Conservation (phyloP, 2,888 invertebrate species). For the Sinhomidia bicolor region DNA sequence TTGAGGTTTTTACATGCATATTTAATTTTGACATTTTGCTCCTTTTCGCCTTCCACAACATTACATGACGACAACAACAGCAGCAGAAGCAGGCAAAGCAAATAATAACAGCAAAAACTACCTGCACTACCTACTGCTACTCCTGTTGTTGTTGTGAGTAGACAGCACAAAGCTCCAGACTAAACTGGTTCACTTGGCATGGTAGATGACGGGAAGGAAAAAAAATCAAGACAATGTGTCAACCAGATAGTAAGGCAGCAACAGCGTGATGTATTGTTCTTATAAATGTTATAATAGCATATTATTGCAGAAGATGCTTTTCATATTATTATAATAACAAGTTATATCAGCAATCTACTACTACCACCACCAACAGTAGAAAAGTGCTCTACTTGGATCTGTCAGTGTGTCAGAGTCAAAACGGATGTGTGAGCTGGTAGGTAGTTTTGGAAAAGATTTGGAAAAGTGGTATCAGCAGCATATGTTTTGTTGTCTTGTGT, state of each 20-base stretch:
- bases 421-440: conserved; percentile 50
- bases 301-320: too few relatives aligned
- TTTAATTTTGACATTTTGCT: conserved; percentile 56
- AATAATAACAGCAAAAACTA: neutral
- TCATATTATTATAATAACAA: too few relatives aligned
- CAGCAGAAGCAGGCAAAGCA: neutral
- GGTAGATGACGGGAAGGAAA: neutral
- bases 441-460: neutral
- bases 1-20: conserved; percentile 50
- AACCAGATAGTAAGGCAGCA: conserved; percentile 6
- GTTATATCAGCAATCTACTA: too few relatives aligned
- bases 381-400: conserved; percentile 47
- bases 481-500: too few relatives aligned
- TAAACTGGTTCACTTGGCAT: neutral
- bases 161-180: conserved; percentile 13
- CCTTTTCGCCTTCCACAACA: conserved; percentile 8
- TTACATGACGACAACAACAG: neutral
- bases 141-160: neutral
- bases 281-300: too few relatives aligned
- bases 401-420: conserved; percentile 63
- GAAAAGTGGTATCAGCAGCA: conserved; percentile 32
- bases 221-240: conserved; percentile 16
- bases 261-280: too few relatives aligned
- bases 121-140: neutral
- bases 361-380: neutral